These are phyloP conservation scores for Drymodes brunneopygia DNA, from an alignment of 2,113 vertebrate species.

Conservation along the genomic window DNA sequence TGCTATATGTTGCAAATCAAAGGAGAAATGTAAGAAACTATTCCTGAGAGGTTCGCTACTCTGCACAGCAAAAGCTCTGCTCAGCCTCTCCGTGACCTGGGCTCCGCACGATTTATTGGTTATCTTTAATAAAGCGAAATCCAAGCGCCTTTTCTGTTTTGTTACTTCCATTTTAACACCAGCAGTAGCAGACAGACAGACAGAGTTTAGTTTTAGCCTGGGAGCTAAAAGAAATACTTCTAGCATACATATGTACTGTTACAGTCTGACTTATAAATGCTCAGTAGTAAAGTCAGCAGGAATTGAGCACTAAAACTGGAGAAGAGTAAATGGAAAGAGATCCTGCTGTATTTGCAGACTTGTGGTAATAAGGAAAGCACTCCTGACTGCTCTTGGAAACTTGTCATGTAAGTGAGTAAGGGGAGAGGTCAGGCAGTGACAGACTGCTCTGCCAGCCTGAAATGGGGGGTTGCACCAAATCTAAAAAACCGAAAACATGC, in stretches of 20 bases:
- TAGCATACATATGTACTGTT: neutral
- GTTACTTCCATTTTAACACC: slow-evolving; percentile 41
- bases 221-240: slow-evolving; percentile 35
- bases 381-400: slow-evolving; percentile 9
- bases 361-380: neutral
- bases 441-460: neutral
- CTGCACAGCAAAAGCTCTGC: neutral
- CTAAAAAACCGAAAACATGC: neutral
- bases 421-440: slow-evolving; percentile 2
- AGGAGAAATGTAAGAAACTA: neutral
- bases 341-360: slow-evolving; percentile 7
- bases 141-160: slow-evolving; percentile 8
- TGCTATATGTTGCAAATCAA: neutral
- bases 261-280: neutral
- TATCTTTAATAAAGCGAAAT: neutral
- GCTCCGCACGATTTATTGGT: neutral
- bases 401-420: neutral
- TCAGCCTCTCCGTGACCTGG: neutral
- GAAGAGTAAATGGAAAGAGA: slow-evolving; percentile 41
- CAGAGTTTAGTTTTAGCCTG: slow-evolving; percentile 45
- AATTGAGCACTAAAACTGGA: slow-evolving; percentile 38
- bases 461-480: neutral
- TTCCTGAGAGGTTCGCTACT: neutral
- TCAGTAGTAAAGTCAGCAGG: slow-evolving; percentile 32
- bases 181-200: slow-evolving; percentile 47